Conservation (phyloP, 2,888 invertebrate species). For the Epiblema foenella region DNA sequence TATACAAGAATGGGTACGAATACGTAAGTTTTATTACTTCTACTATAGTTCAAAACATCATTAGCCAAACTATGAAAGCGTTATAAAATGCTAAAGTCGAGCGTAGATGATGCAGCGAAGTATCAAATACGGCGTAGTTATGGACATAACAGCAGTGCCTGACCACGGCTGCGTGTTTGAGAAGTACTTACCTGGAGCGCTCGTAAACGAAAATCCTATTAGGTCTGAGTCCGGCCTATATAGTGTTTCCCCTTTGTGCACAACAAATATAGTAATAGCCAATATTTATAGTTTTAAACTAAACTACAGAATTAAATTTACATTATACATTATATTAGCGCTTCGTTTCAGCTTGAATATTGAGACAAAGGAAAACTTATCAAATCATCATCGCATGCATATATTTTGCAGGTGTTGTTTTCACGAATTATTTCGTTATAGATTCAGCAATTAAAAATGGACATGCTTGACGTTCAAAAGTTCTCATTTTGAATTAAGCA, state of each 20-base stretch:
- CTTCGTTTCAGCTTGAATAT: constrained; percentile 16
- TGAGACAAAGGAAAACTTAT: constrained; percentile 39
- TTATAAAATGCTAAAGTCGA: constrained; percentile 22
- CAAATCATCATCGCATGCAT: constrained; percentile 14
- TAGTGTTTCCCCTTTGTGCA: constrained; percentile 36
- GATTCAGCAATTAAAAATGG: no score
- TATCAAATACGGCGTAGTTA: constrained; percentile 33
- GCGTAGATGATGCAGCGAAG: constrained; percentile 14
- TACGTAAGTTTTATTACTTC: background rate
- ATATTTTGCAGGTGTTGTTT: background rate
- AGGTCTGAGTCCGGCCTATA: constrained; percentile 40
- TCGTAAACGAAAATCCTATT: constrained; percentile 43
- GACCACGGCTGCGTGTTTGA: constrained; percentile 39
- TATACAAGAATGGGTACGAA: background rate
- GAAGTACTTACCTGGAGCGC: constrained; percentile 36
- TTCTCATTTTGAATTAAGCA: no score
- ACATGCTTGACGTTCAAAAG: background rate
- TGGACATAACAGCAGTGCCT: constrained; percentile 35
- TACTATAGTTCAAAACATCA: constrained; percentile 1
- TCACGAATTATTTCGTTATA: background rate
- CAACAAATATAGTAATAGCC: constrained; percentile 30
- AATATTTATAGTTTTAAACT: constrained; percentile 30
- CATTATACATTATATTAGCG: constrained; percentile 18
- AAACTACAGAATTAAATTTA: constrained; percentile 23
- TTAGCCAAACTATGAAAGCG: constrained; percentile 14